phyloP scores from a whole-genome alignment of 2,113 vertebrate species.

The Arizona elegans region DNA sequence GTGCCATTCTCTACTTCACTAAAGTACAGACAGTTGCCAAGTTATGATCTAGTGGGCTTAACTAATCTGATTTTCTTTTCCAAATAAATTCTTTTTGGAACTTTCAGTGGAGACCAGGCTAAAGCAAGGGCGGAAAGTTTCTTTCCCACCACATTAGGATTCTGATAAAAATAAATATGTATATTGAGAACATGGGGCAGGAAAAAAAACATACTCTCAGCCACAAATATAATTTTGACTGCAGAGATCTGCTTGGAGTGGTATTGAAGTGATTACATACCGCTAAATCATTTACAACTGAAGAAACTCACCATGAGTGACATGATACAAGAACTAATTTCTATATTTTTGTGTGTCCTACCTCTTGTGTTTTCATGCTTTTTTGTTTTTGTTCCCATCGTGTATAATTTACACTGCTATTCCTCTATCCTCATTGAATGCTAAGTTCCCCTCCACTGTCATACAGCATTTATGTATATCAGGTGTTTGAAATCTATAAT shows the following conservation, averaged over 20 bases:
- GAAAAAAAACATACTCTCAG: not conserved
- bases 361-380: not conserved
- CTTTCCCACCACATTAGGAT: not conserved
- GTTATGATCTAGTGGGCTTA: not conserved
- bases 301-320: not conserved
- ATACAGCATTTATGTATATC: not conserved
- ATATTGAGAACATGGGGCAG: not conserved
- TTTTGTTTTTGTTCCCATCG: not conserved
- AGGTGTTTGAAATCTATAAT: conserved; percentile 18
- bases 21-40: not conserved
- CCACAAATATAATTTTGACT: not conserved
- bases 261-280: not conserved
- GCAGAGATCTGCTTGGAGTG: not conserved
- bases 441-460: not conserved
- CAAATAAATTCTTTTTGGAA: not conserved
- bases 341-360: not conserved
- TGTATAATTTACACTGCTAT: not conserved
- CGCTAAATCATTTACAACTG: not conserved
- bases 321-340: not conserved
- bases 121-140: not conserved
- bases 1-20: not conserved
- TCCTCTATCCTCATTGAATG: not conserved
- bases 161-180: not conserved
- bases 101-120: not conserved
- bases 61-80: not conserved